Percentiles rank a stretch among this genome's conserved stretches.
Conservation (phyloP, 2,888 invertebrate species). For the Sipha maydis region DNA sequence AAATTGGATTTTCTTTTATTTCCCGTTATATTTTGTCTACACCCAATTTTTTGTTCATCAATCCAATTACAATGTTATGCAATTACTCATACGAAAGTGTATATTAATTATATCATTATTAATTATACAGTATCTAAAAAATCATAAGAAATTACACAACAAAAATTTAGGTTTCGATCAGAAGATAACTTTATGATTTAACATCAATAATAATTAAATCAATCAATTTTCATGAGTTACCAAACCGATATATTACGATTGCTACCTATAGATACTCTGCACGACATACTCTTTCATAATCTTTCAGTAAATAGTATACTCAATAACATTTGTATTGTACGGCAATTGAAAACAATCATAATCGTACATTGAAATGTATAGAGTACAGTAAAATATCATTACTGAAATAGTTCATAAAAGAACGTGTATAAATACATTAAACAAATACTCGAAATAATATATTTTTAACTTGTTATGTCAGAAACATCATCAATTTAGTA, state of each 20-base stretch:
- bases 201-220: conserved; percentile 11
- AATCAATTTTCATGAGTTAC: conserved; percentile 19
- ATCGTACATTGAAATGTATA: conserved; percentile 1
- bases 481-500: background rate
- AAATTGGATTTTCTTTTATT: background rate
- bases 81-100: background rate
- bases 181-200: background rate
- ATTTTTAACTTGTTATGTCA: background rate
- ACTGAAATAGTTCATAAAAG: conserved; percentile 9
- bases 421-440: background rate
- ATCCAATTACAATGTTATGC: conserved; percentile 13
- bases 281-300: conserved; percentile 1
- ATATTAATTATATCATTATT: background rate
- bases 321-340: conserved; percentile 25
- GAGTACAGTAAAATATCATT: background rate
- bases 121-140: background rate
- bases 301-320: background rate
- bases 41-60: background rate
- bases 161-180: background rate
- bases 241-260: background rate
- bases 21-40: background rate
- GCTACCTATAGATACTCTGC: background rate
- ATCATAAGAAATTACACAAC: background rate
- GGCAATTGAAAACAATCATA: conserved; percentile 29
- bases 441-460: conserved; percentile 4